These are phyloP conservation scores for Eulithis testata DNA, from an alignment of 2,888 invertebrate species.

Conservation along the genomic window DNA sequence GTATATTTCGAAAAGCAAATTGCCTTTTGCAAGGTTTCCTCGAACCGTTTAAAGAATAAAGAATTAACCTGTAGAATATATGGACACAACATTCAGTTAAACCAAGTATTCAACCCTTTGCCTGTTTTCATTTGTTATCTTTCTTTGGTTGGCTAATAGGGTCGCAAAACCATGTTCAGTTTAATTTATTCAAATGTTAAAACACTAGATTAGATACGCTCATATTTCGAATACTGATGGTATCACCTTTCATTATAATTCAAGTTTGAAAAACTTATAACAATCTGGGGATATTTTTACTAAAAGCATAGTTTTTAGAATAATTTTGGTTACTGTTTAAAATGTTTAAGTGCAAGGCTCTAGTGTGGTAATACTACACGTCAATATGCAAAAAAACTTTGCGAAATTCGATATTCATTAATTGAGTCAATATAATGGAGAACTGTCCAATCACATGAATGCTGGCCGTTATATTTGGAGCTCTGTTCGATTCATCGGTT, in stretches of 20 bases:
- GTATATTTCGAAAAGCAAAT: slow-evolving; percentile 73
- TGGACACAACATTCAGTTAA: slow-evolving; percentile 8
- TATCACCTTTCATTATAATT: slow-evolving; percentile 7
- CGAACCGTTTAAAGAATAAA: slow-evolving; percentile 45
- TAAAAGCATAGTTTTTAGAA: no score
- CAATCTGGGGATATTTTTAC: no score
- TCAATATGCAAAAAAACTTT: slow-evolving; percentile 48
- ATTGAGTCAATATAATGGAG: slow-evolving; percentile 65
- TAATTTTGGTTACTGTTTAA: no score
- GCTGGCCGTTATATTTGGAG: slow-evolving; percentile 55
- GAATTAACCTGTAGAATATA: slow-evolving; percentile 17
- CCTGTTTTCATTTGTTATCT: slow-evolving; percentile 4
- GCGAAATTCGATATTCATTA: slow-evolving; percentile 62
- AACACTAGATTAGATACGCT: slow-evolving; percentile 3
- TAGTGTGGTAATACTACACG: background rate
- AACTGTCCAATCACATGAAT: slow-evolving; percentile 59
- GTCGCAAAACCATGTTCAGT: background rate
- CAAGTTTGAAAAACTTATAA: slow-evolving; percentile 5
- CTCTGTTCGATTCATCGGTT: slow-evolving; percentile 45
- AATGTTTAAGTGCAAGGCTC: background rate
- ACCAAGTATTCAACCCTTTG: slow-evolving; percentile 6
- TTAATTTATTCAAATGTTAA: slow-evolving; percentile 21
- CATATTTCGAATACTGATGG: slow-evolving; percentile 12
- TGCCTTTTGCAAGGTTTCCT: slow-evolving; percentile 64
- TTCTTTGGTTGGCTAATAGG: background rate